Conservation (phyloP, 2,113 vertebrate genomes). For the Zosterops pallidus region DNA sequence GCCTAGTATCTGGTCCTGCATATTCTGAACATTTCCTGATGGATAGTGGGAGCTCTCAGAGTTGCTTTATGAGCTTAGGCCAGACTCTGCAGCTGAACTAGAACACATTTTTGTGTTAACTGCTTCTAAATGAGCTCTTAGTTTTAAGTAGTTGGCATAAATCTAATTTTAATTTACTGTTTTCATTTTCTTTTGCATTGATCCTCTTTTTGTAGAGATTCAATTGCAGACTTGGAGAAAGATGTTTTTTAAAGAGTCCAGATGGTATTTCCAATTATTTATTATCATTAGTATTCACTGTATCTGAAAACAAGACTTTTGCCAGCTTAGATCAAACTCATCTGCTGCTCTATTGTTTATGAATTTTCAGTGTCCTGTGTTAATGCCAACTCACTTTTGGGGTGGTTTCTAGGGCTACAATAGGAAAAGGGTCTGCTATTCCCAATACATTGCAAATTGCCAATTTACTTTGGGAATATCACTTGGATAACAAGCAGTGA, state of each 20-base stretch:
- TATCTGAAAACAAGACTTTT: conserved; percentile 51
- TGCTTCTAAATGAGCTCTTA: conserved; percentile 59
- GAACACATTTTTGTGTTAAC: conserved; percentile 46
- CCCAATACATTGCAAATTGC: neutral
- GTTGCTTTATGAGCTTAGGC: neutral
- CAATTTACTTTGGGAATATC: neutral
- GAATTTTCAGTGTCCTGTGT: neutral
- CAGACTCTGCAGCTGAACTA: conserved; percentile 12
- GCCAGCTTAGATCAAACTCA: conserved; percentile 44
- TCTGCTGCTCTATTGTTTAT: conserved; percentile 19
- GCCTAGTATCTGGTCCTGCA: neutral
- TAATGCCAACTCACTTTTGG: conserved; percentile 2
- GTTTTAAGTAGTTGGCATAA: conserved; percentile 55
- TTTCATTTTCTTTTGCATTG: conserved; percentile 55
- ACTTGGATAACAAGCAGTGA: neutral
- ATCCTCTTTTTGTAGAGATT: conserved; percentile 27
- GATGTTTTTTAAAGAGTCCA: conserved; percentile 42
- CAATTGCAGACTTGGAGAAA: conserved; percentile 44
- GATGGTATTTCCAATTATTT: conserved; percentile 62
- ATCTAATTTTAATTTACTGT: conserved; percentile 54
- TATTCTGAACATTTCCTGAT: neutral
- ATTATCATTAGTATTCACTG: conserved; percentile 43
- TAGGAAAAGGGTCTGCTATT: neutral
- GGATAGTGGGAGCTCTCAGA: neutral
- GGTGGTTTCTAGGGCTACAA: neutral